phyloP scores from a whole-genome alignment of 2,113 vertebrate species.

The Alaudala cheleensis region DNA sequence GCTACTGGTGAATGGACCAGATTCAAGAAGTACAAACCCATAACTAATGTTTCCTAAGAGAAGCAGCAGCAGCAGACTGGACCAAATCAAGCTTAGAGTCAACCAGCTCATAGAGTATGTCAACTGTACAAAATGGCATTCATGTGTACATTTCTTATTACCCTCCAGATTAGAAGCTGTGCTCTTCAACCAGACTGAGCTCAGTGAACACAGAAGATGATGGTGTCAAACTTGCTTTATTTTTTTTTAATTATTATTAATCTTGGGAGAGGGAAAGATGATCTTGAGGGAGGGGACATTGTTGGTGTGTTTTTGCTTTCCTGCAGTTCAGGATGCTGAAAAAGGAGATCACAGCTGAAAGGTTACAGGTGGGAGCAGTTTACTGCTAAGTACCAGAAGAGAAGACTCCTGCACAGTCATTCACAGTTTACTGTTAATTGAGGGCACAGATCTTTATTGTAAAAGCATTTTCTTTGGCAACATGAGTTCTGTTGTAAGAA shows the following conservation, averaged over 20 bases:
- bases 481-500: neutral
- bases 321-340: neutral
- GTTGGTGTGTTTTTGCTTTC: neutral
- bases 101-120: slow-evolving; percentile 40
- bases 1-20: slow-evolving; percentile 98
- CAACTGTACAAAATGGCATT: slow-evolving; percentile 54
- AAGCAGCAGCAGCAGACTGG: neutral
- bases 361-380: neutral
- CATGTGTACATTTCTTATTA: slow-evolving; percentile 30
- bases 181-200: neutral
- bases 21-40: slow-evolving; percentile 99
- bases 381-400: neutral
- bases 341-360: neutral
- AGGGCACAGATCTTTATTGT: slow-evolving; percentile 36
- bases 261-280: neutral
- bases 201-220: neutral
- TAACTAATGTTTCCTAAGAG: slow-evolving; percentile 91
- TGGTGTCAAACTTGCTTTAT: neutral
- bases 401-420: neutral
- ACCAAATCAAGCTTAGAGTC: slow-evolving; percentile 44
- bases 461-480: neutral
- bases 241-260: neutral
- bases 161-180: neutral
- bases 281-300: neutral
- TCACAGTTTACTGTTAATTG: neutral